Percentiles rank a stretch among this genome's conserved stretches.
Conservation (phyloP, 2,113 vertebrate species). For the Lampris incognitus region DNA sequence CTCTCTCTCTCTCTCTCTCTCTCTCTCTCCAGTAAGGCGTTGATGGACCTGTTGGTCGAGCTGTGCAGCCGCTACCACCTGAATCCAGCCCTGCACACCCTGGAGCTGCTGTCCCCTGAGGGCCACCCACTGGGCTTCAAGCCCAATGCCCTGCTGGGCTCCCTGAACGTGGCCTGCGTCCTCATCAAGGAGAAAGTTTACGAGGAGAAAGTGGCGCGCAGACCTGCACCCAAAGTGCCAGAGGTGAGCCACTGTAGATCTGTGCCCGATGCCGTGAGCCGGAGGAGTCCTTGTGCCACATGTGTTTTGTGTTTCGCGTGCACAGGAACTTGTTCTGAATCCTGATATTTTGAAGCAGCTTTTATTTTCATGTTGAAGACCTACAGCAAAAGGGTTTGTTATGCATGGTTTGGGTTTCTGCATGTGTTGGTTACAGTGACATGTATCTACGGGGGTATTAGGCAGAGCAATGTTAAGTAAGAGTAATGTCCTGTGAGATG, state of each 20-base stretch:
- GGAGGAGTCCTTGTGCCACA: not conserved
- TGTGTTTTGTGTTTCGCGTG: not conserved
- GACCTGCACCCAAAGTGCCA: slow-evolving; percentile 86
- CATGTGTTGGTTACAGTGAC: slow-evolving; percentile 7
- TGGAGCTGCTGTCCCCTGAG: slow-evolving; percentile 87
- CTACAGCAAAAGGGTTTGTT: not conserved
- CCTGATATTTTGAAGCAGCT: not conserved
- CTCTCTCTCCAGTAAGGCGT: slow-evolving; percentile 86
- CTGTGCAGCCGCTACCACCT: slow-evolving; percentile 91
- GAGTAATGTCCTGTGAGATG: not conserved
- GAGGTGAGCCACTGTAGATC: slow-evolving; percentile 84
- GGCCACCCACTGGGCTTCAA: slow-evolving; percentile 89
- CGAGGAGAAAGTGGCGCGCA: slow-evolving; percentile 86
- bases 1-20: slow-evolving; percentile 40
- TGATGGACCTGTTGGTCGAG: slow-evolving; percentile 98
- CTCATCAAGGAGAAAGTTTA: slow-evolving; percentile 90
- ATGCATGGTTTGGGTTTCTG: not conserved
- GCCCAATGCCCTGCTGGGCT: slow-evolving; percentile 91
- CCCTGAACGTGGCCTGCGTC: slow-evolving; percentile 86
- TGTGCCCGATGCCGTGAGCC: not conserved
- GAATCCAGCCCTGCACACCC: slow-evolving; percentile 90
- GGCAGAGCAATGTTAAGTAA: not conserved
- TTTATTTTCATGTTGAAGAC: not conserved
- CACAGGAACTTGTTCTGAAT: not conserved
- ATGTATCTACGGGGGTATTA: not conserved